Percentiles rank a stretch among this genome's conserved stretches.
phyloP scores from a whole-genome alignment of 2,888 invertebrate species.

The Leptopilina syphax region DNA sequence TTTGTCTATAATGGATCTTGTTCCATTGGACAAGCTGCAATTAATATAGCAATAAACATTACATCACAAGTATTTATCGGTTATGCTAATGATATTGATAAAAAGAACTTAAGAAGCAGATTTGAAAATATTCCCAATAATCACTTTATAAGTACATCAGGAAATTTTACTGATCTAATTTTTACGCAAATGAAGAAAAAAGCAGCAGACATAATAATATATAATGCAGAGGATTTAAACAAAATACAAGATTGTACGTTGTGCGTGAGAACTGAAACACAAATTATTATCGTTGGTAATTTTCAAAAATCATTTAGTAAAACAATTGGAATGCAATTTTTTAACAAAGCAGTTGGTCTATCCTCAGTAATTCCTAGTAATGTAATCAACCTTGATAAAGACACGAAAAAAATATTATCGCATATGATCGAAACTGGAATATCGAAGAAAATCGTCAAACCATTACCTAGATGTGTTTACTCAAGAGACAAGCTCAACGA shows the following conservation, averaged over 20 bases:
- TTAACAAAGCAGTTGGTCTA: slow-evolving; percentile 51
- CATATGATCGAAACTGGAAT: slow-evolving; percentile 79
- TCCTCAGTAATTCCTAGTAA: slow-evolving; percentile 75
- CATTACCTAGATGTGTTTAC: not conserved
- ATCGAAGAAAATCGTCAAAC: not conserved
- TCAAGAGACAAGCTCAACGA: not conserved
- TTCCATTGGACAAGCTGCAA: not conserved
- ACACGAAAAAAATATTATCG: slow-evolving; percentile 79
- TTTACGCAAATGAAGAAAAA: slow-evolving; percentile 78
- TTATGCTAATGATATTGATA: slow-evolving; percentile 79
- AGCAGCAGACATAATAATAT: slow-evolving; percentile 84
- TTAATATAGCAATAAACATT: slow-evolving; percentile 69
- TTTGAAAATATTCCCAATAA: slow-evolving; percentile 79
- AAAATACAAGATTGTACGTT: slow-evolving; percentile 79
- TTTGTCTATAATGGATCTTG: slow-evolving; percentile 75
- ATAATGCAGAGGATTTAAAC: slow-evolving; percentile 78
- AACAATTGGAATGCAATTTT: slow-evolving; percentile 71
- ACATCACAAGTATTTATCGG: slow-evolving; percentile 82
- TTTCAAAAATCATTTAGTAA: slow-evolving; percentile 77
- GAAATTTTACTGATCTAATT: slow-evolving; percentile 87
- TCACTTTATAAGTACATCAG: slow-evolving; percentile 78
- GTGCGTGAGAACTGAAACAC: slow-evolving; percentile 75
- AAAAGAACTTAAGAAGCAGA: slow-evolving; percentile 77
- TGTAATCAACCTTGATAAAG: slow-evolving; percentile 74
- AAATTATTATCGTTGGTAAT: slow-evolving; percentile 78